Base-by-base conservation (phyloP, 2,113 vertebrate species). In the Ceratotherium simum region DNA sequence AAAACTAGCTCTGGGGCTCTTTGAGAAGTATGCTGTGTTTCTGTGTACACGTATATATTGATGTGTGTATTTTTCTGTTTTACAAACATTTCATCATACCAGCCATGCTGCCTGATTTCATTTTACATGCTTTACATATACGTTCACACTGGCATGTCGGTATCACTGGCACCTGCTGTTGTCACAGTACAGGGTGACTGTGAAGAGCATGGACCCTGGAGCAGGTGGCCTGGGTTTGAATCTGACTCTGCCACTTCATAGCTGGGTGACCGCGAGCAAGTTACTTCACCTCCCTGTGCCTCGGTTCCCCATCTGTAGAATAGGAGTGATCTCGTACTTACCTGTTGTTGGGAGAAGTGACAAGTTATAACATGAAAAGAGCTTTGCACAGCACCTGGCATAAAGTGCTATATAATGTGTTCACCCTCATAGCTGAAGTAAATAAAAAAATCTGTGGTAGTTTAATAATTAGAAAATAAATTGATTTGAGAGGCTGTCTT, bases 31-130 rank as follows among this genome's bases (percentile, higher is more conserved):
- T 23, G 5, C 42, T 36, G 7, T 62, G 5, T 27, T 39, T 12
- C 36, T 60, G 2, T 46, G 11, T n/a, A 1, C 3, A 0, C 2
- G 4, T 20, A 25, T 10, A 0, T 31, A 23, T 6, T 31, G 20
- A 14, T 25, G 6, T 14, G 48, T 46, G 6, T 72, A 6, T 27
- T 46, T 70, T 42, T 87, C 11, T 87, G 6, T 70, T 67, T 51
- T 56, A n/a, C 2, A 14, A 33, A 73, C 75, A 27, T 54, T 33
- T 81, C 36, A 1, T 81, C 31, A 3, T 5, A 8, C 2, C 58
- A 39, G 5, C 23, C 33, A 4, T 1, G 23, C 0, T 5, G 16
- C 46, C 72, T 48, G 21, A 31, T 21, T 60, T 72, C 13, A 8
- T 29, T 39, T 76, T 8, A 21, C 56, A 0, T 23, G 2, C 39